phyloP scores from a whole-genome alignment of 2,113 vertebrate genomes.

The Mastomys natalensis region DNA sequence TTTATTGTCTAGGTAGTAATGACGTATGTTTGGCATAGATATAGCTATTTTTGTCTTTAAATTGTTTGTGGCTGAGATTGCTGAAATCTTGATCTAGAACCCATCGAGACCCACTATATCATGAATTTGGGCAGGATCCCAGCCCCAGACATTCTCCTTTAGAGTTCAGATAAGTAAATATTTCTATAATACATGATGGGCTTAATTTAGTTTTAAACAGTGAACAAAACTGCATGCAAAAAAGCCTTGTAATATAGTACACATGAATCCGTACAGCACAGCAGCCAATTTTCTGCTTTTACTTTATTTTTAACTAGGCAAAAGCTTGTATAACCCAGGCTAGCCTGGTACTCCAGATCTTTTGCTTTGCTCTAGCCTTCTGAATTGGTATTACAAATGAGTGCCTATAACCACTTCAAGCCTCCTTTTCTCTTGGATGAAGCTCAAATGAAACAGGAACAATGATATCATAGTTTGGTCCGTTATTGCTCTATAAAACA shows the following conservation, averaged over 20 bases:
- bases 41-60: not conserved
- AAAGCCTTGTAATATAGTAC: not conserved
- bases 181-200: not conserved
- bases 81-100: not conserved
- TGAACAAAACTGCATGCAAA: not conserved
- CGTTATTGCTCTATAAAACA: not conserved
- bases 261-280: not conserved
- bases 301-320: not conserved
- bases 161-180: not conserved
- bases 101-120: too few relatives aligned
- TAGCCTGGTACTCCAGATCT: too few relatives aligned
- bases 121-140: not conserved
- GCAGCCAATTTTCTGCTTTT: not conserved
- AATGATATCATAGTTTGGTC: not conserved
- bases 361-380: not conserved
- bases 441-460: not conserved
- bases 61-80: not conserved
- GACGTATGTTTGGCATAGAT: not conserved
- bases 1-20: not conserved
- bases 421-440: not conserved
- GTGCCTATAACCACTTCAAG: not conserved
- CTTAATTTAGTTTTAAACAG: constrained; percentile 12
- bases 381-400: not conserved
- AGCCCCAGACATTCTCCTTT: not conserved
- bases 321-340: not conserved